Evolutionary conservation across 2,888 invertebrate species (phyloP), one percentile per base, ranked within the genome.

Genomic region (Lysandra bellargus): DNA sequence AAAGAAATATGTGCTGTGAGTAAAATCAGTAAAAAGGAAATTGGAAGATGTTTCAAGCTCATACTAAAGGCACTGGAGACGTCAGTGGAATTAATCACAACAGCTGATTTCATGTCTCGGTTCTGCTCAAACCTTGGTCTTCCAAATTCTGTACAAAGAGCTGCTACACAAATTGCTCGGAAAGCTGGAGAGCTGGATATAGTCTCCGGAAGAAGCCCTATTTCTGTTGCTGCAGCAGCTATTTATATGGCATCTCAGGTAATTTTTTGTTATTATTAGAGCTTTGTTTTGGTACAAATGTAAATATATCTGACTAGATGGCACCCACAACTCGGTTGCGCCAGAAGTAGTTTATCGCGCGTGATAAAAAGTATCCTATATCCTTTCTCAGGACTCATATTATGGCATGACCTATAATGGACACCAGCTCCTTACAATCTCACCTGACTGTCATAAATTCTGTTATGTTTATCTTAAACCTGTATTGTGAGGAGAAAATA

Each of bases 1-100:
- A 99, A 99, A 93, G 99, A 99, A 95, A 99, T 99, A 81, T 99
- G 99, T 91, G 99, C 99, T 0, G 99, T 99, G 78, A 99, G 99
- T 88, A 99, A 98, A 95, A 98, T 99, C 80, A 99, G 99, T 86
- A 99, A 99, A 94, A 99, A 99, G 87, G 99, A 99, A 95, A 99
- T 99, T 81, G 99, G 99, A 0, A 95, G 99, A 83, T 99, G 99
- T 89, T 99, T 99, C 92, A 99, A 99, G 88, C 92, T 99, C 72
- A 99, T 99, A 81, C 94, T 99, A 64, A 99, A 99, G 89, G 99
- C 98, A 0, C 93, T 99, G 78, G 99, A 99, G 89, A 99, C 99
- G 0, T 99, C 98, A 57, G 99, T 99, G 7, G 99, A 99, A 88
- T 96, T 99, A 80, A 99, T 99, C 80, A 99, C 99, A 0, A 99